Percentiles rank a stretch among this genome's conserved stretches.
phyloP scores from a whole-genome alignment of 2,797 vertebrate species.

The Lepidocolaptes lacrymiger region DNA sequence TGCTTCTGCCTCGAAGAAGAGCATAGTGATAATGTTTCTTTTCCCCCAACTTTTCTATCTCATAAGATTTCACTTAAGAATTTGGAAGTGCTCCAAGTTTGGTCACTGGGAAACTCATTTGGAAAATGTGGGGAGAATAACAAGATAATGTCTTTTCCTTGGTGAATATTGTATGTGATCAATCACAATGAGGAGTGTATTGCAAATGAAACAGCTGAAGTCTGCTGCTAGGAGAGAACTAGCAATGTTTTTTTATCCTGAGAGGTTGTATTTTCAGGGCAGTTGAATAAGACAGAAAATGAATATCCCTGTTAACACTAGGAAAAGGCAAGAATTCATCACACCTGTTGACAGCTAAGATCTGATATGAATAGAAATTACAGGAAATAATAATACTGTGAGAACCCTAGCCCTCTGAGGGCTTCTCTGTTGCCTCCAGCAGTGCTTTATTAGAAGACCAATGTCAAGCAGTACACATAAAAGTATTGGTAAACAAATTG shows the following conservation, averaged over 20 bases:
- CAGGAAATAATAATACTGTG: neutral
- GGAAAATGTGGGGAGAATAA: neutral
- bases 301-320: neutral
- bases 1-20: neutral
- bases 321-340: neutral
- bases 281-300: neutral
- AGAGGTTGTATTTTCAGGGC: neutral
- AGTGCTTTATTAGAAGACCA: neutral
- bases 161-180: neutral
- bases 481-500: neutral
- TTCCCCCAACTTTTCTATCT: accelerated
- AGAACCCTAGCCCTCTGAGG: neutral
- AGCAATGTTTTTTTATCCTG: neutral
- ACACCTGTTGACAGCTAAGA: neutral
- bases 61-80: neutral
- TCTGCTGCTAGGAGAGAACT: neutral
- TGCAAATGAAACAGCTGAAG: neutral
- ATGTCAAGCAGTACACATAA: neutral
- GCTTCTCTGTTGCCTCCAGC: neutral
- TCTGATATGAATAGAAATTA: neutral
- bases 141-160: neutral
- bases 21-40: neutral
- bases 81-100: neutral
- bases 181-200: neutral
- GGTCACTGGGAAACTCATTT: neutral